Percentiles rank a stretch among this genome's conserved stretches.
These are phyloP conservation scores for Eleutherodactylus coqui DNA, from an alignment of 2,797 vertebrate genomes.

Conservation along the genomic window DNA sequence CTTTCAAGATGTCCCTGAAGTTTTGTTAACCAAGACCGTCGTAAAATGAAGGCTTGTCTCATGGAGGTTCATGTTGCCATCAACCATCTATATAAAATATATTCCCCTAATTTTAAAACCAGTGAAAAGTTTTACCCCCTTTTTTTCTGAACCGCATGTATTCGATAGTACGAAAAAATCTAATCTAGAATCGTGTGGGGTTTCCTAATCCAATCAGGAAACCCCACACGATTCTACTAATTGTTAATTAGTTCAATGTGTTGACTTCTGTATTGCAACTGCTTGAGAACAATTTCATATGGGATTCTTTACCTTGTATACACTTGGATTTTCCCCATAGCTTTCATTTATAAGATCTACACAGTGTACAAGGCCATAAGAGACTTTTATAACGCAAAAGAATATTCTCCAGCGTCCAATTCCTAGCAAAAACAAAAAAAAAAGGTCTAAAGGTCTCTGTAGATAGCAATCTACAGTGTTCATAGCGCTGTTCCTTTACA, in stretches of 20 bases:
- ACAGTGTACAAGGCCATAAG: constrained; percentile 4
- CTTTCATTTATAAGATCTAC: constrained; percentile 10
- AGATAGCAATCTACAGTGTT: constrained; percentile 13
- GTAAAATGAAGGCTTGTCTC: background rate
- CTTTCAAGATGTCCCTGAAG: no score
- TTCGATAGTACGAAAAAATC: background rate
- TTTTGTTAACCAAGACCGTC: no score
- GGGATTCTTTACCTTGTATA: background rate
- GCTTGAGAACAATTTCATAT: background rate
- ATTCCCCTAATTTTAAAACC: background rate
- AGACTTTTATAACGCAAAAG: background rate
- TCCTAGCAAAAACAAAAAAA: background rate
- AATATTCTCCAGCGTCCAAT: constrained; percentile 27
- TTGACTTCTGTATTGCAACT: background rate
- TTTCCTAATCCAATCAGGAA: background rate
- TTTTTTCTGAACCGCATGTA: background rate
- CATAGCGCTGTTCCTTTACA: background rate
- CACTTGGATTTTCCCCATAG: background rate
- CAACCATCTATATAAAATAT: no score
- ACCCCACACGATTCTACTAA: no score
- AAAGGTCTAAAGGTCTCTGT: constrained; percentile 46
- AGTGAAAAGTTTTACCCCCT: no score
- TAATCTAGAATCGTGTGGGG: no score
- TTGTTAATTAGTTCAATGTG: background rate
- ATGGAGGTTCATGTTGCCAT: background rate